phyloP scores from a whole-genome alignment of 1,140 invertebrate species.

The Zaprionus lachaisei region DNA sequence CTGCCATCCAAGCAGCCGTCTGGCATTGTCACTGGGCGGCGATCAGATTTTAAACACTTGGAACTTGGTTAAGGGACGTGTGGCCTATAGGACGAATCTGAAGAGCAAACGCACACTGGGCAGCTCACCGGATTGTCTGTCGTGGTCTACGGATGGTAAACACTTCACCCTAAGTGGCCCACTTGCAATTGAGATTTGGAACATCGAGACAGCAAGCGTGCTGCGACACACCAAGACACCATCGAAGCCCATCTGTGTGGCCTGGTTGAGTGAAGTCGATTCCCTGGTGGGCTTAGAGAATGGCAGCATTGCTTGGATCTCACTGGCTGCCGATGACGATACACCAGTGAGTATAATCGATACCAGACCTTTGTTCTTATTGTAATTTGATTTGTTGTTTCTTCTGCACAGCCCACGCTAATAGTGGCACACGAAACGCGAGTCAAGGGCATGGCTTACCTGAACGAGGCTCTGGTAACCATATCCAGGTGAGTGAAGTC shows the following conservation, averaged over 20 bases:
- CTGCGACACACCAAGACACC: conserved; percentile 87
- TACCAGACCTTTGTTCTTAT: not conserved
- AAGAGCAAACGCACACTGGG: conserved; percentile 87
- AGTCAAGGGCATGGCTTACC: conserved; percentile 88
- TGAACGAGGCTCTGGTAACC: conserved; percentile 79
- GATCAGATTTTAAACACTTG: conserved; percentile 95
- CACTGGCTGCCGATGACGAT: conserved; percentile 78
- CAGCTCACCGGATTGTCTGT: conserved; percentile 86
- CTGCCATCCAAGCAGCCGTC: conserved; percentile 95
- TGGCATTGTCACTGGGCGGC: conserved; percentile 93
- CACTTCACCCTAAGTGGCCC: conserved; percentile 90
- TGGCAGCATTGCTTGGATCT: conserved; percentile 88
- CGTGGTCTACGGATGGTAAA: conserved; percentile 89
- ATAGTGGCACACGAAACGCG: conserved; percentile 88
- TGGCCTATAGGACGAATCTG: conserved; percentile 93
- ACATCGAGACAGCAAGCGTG: conserved; percentile 89
- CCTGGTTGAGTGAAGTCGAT: conserved; percentile 87
- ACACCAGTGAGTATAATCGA: conserved; percentile 59
- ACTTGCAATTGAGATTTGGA: conserved; percentile 90
- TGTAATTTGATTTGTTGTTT: not conserved
- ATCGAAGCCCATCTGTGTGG: conserved; percentile 87
- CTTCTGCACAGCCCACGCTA: conserved; percentile 36
- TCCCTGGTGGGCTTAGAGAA: conserved; percentile 90
- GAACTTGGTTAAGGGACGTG: conserved; percentile 96
- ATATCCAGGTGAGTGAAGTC: conserved; percentile 55